Conservation (phyloP, 2,113 vertebrate genomes). For the Vicugna pacos region DNA sequence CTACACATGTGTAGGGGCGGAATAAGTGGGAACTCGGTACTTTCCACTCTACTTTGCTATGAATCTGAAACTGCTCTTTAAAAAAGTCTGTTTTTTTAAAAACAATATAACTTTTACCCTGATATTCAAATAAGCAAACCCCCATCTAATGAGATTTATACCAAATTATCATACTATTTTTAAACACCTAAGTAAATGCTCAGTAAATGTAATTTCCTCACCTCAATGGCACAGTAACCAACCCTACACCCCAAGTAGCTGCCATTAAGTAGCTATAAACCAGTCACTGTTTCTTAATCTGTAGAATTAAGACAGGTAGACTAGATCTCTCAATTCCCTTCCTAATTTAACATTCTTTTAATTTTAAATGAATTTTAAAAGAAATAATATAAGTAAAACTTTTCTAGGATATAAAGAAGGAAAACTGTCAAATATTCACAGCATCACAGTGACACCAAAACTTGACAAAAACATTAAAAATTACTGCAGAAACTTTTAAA, state of each 20-base stretch:
- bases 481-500: constrained; percentile 6
- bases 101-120: background rate
- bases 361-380: background rate
- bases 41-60: background rate
- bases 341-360: constrained; percentile 15
- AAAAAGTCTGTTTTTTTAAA: background rate
- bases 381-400: constrained; percentile 9
- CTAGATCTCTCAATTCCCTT: background rate
- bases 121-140: constrained; percentile 11
- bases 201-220: background rate
- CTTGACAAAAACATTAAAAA: background rate
- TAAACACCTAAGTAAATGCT: constrained; percentile 2
- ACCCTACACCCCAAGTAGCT: background rate
- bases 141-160: background rate
- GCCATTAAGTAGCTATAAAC: background rate
- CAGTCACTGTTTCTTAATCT: background rate
- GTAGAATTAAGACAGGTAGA: background rate
- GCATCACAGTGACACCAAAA: background rate
- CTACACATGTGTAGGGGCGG: accelerated
- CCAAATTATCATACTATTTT: background rate
- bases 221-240: background rate
- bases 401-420: background rate
- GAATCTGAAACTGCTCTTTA: background rate
- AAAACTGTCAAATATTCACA: background rate
- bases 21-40: background rate